phyloP scores from a whole-genome alignment of 2,113 vertebrate species.

The Pogona vitticeps region DNA sequence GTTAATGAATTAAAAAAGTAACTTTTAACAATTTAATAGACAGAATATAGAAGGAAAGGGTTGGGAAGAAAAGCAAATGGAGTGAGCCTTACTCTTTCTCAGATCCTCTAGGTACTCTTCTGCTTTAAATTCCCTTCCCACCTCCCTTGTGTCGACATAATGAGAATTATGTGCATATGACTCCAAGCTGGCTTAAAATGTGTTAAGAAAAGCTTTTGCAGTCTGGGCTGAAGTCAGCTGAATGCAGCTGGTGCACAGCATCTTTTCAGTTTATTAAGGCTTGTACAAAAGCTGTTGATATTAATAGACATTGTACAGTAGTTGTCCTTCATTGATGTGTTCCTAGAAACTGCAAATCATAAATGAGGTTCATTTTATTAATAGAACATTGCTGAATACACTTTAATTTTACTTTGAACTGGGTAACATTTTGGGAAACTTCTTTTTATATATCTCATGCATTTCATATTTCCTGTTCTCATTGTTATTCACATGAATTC shows the following conservation, averaged over 20 bases:
- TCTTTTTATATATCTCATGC: not conserved
- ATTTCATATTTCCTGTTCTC: slow-evolving; percentile 1
- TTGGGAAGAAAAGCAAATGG: not conserved
- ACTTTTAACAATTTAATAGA: not conserved
- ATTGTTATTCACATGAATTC: not conserved
- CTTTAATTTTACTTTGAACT: not conserved
- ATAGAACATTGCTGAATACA: not conserved
- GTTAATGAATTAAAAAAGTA: not conserved
- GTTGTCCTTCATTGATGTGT: not conserved
- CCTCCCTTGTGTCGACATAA: too few species aligned
- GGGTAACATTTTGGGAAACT: not conserved
- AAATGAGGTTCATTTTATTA: not conserved
- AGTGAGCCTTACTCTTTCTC: not conserved
- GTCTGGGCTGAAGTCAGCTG: not conserved
- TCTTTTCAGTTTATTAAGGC: not conserved
- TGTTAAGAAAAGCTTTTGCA: not conserved
- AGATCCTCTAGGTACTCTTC: not conserved
- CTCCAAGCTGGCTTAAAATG: not conserved
- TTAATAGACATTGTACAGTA: not conserved
- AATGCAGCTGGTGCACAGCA: not conserved
- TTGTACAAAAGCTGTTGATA: not conserved
- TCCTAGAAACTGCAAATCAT: not conserved
- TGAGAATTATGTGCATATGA: not conserved
- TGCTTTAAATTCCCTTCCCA: not conserved
- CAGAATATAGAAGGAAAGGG: not conserved